Evolutionary conservation across 2,888 invertebrate species (phyloP).

Genomic region (Eudemis profundana): DNA sequence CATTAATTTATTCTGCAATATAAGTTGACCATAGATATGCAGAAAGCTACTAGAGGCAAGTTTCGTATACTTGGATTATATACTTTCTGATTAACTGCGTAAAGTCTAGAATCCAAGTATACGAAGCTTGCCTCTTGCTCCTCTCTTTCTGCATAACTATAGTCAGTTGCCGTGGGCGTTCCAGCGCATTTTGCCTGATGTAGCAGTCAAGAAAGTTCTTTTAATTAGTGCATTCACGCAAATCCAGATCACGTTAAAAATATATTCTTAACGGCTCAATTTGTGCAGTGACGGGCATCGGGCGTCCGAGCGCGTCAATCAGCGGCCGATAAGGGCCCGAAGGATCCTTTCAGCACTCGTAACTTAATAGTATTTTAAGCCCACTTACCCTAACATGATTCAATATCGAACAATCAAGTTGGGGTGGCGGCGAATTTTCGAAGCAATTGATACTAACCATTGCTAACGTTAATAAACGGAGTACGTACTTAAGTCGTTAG

Average conservation of each 20-base stretch:
- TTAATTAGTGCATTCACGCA: not conserved
- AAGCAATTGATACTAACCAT: slow-evolving; percentile 5
- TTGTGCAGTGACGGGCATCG: slow-evolving; percentile 14
- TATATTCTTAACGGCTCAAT: slow-evolving; percentile 25
- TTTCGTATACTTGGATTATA: too few relatives aligned
- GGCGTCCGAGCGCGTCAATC: slow-evolving; percentile 28
- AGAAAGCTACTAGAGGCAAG: too few relatives aligned
- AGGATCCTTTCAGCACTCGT: slow-evolving; percentile 64
- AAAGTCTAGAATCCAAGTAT: too few relatives aligned
- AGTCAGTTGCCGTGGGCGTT: too few relatives aligned
- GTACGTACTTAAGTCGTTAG: too few relatives aligned
- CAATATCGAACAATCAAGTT: slow-evolving; percentile 51
- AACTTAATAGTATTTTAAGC: slow-evolving; percentile 71
- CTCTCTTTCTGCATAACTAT: too few relatives aligned
- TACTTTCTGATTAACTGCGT: too few relatives aligned
- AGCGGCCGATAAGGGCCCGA: slow-evolving; percentile 44
- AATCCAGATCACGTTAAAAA: slow-evolving; percentile 5
- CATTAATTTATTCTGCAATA: too few relatives aligned
- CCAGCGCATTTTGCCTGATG: not conserved
- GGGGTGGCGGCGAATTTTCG: slow-evolving; percentile 2
- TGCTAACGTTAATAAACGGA: too few relatives aligned
- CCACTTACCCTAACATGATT: slow-evolving; percentile 69
- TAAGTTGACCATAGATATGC: too few relatives aligned
- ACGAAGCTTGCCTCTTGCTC: too few relatives aligned
- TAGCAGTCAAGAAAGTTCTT: not conserved